These are phyloP conservation scores for Lampris megalopsis DNA, from an alignment of 2,113 vertebrate genomes.

Conservation along the genomic window DNA sequence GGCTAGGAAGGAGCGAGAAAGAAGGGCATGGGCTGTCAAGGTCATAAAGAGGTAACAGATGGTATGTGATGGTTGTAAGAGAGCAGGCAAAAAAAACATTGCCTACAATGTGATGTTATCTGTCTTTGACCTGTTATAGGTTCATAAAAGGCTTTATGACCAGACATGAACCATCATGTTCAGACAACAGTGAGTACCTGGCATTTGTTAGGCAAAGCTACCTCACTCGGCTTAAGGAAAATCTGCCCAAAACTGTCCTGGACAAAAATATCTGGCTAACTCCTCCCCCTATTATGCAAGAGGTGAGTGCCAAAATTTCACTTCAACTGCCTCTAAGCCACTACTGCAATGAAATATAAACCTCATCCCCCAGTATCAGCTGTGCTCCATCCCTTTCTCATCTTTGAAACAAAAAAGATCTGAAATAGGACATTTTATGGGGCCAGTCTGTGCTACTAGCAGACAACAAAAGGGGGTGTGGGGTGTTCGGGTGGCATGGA, in stretches of 20 bases:
- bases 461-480: no score
- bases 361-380: no score
- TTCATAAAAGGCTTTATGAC: constrained; percentile 94
- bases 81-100: not conserved
- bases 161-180: constrained; percentile 83
- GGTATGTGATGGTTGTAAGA: not conserved
- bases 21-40: constrained; percentile 89
- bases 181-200: constrained; percentile 87
- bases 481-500: no score
- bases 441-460: no score
- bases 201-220: constrained; percentile 86
- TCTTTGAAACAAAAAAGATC: no score
- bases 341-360: not conserved
- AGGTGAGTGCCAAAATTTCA: constrained; percentile 71
- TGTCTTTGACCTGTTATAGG: constrained; percentile 69
- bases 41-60: constrained; percentile 87
- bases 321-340: not conserved
- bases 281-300: constrained; percentile 87
- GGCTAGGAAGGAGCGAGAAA: constrained; percentile 88
- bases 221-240: constrained; percentile 85
- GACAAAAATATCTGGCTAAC: constrained; percentile 90
- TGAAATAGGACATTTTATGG: no score
- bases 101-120: not conserved
- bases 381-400: no score
- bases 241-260: constrained; percentile 87